Conservation (phyloP, 2,888 invertebrate genomes). For the Cheilosia scutellata region DNA sequence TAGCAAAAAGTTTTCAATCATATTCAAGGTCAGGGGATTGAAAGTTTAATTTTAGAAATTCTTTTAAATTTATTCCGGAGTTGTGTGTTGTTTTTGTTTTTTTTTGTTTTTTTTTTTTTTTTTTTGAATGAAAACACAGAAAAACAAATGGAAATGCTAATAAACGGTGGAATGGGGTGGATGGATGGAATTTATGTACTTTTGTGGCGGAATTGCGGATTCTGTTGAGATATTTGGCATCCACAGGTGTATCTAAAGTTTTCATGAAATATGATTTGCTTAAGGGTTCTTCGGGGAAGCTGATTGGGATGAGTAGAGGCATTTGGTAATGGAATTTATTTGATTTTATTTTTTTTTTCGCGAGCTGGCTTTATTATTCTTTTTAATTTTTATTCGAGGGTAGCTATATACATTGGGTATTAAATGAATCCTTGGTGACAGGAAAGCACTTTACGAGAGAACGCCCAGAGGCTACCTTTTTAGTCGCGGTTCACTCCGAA, state of each 20-base stretch:
- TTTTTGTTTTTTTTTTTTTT: neutral
- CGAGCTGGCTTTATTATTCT: neutral
- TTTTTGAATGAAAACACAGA: constrained; percentile 4
- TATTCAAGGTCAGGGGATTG: constrained; percentile 46
- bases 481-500: too few relatives aligned
- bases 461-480: too few relatives aligned
- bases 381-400: neutral
- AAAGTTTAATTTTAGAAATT: constrained; percentile 52
- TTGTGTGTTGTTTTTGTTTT: constrained; percentile 24
- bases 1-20: constrained; percentile 47
- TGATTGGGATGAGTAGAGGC: neutral
- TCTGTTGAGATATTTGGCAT: constrained; percentile 12
- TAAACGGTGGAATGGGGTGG: neutral
- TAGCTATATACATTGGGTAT: too few relatives aligned
- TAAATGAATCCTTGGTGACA: too few relatives aligned
- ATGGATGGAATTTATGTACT: constrained; percentile 9
- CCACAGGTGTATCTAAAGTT: constrained; percentile 38
- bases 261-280: constrained; percentile 8
- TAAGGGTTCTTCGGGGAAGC: neutral
- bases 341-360: neutral
- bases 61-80: constrained; percentile 13
- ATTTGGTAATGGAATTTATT: constrained; percentile 9
- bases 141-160: constrained; percentile 7
- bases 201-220: constrained; percentile 9
- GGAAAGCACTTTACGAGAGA: too few relatives aligned